These are phyloP conservation scores for Agrochola circellaris DNA, from an alignment of 2,888 invertebrate species.

Conservation along the genomic window DNA sequence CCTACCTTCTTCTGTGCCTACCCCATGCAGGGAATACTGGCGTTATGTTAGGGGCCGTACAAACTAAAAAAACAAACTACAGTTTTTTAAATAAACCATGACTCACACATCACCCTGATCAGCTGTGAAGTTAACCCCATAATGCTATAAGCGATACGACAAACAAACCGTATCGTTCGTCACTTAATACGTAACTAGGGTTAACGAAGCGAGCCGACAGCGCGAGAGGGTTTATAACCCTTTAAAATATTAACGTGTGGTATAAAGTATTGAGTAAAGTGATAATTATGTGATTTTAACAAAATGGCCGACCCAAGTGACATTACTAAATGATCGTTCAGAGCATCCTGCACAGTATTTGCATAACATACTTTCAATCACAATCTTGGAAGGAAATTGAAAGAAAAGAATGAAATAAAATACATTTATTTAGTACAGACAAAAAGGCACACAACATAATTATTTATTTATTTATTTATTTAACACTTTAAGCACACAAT, in stretches of 20 bases:
- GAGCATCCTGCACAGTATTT: background rate
- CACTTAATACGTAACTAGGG: constrained; percentile 61
- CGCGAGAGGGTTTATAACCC: constrained; percentile 60
- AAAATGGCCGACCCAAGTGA: constrained; percentile 5
- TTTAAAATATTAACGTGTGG: constrained; percentile 37
- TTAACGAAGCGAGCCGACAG: constrained; percentile 63
- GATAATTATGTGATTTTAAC: constrained; percentile 42
- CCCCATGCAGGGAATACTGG: background rate
- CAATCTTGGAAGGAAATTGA: background rate
- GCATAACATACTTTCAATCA: background rate
- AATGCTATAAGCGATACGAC: constrained; percentile 41
- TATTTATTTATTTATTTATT: too few relatives aligned
- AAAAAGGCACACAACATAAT: too few relatives aligned
- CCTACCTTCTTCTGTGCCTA: too few relatives aligned
- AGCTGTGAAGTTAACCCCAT: constrained; percentile 49
- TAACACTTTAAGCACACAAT: too few relatives aligned
- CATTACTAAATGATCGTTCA: background rate
- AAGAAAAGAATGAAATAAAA: too few relatives aligned
- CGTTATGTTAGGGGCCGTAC: background rate
- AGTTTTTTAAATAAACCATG: constrained; percentile 4
- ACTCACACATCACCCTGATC: constrained; percentile 23
- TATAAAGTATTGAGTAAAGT: constrained; percentile 33
- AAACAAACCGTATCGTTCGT: constrained; percentile 67
- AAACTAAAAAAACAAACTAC: background rate
- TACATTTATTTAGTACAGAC: too few relatives aligned